Evolutionary conservation across 1,140 invertebrate genomes (phyloP), one percentile per base, ranked within the genome.

Genomic region (Drosophila saltans): DNA sequence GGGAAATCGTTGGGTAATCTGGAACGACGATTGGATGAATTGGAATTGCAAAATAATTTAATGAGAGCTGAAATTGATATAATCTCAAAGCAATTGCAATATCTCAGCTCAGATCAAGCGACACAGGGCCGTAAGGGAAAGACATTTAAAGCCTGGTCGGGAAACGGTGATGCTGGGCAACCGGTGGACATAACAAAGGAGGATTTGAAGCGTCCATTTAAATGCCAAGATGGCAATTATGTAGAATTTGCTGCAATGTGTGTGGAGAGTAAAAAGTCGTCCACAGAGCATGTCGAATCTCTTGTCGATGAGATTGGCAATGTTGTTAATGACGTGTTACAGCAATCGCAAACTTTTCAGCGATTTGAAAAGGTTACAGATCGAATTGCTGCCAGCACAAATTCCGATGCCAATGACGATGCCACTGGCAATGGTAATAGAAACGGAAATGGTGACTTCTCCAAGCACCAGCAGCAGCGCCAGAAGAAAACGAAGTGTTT

Each of bases 51-150:
- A 61, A 91, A 91, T 39, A 91, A 91, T 76, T 60, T 91, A 8
- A 81, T 91, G 77, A 79, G 90, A 1, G 90, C 90, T 28, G 90
- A 91, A 48, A 91, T 91, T 45, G 90, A 91, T 24, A 78, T 91
- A 11, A 85, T 91, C 52, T 78, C 83, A 10, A 91, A 91, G 57
- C 90, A 91, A 40, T 36, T 91, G 9, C 81, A 81, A 11, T 91
- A 91, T 52, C 78, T 91, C 1, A 82, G 65, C 39, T 66, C 60
- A 2, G 71, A 68, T 7, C 52, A 41, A 21, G 7, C 57, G 52
- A 6, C 59, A 48, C n/a, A 40, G 28, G 28, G 24, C 28, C 43
- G 67, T 26, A 65, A 88, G 40, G 52, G 40, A 0, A 84, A 79
- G 41, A 81, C 61, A 0, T 90, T 91, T 3, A 91, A 85, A 26